Conservation (phyloP, 2,113 vertebrate species). For the Mustela nigripes region DNA sequence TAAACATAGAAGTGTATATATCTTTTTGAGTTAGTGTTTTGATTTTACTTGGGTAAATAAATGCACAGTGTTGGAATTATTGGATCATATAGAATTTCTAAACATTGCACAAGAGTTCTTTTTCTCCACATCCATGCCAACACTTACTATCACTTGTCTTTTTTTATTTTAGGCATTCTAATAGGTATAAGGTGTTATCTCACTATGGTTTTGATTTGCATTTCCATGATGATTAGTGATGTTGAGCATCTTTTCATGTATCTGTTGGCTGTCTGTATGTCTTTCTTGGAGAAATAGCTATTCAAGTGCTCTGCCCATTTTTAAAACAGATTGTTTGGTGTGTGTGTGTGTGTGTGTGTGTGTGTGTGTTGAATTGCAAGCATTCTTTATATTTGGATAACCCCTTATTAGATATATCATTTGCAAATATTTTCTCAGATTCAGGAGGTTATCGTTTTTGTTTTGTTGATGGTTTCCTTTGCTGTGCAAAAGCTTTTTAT, state of each 20-base stretch:
- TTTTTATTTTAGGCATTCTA: neutral
- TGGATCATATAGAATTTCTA: neutral
- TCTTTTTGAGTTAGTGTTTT: neutral
- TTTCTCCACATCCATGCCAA: neutral
- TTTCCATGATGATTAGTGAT: neutral
- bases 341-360: too few relatives aligned
- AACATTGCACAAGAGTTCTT: neutral
- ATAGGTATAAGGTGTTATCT: neutral
- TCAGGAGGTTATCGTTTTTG: neutral
- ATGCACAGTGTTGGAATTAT: neutral
- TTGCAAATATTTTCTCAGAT: neutral
- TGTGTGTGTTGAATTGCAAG: neutral
- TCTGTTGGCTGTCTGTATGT: neutral
- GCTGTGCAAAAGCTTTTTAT: neutral
- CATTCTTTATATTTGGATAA: neutral
- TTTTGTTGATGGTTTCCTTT: neutral
- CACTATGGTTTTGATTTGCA: neutral
- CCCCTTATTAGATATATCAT: neutral
- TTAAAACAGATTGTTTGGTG: neutral
- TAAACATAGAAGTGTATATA: neutral
- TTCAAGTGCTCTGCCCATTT: neutral
- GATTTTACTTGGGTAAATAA: neutral
- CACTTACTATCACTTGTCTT: neutral
- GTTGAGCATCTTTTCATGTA: neutral
- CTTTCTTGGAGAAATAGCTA: neutral